A percentile compares a stretch with the other conserved stretches of the same genome.
These are phyloP conservation scores for Malurus alboscapulatus DNA, from an alignment of 2,113 vertebrate genomes.

Conservation along the genomic window DNA sequence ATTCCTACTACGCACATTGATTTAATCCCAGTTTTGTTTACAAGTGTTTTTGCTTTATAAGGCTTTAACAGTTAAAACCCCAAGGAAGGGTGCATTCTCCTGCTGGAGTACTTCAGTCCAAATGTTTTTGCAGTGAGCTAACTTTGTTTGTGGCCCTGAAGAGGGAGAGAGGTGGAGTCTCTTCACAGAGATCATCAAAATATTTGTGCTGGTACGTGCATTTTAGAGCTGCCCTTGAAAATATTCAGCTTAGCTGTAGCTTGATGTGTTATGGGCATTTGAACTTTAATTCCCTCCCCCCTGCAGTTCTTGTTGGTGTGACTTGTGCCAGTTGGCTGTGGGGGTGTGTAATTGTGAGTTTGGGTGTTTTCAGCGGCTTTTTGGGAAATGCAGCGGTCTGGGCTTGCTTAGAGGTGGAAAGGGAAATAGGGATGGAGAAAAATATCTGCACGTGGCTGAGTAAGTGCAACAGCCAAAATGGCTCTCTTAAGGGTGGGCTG, in stretches of 20 bases:
- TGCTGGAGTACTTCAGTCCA: conserved; percentile 15
- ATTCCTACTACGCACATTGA: not conserved
- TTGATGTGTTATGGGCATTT: conserved; percentile 1
- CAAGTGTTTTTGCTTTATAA: not conserved
- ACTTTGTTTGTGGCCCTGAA: conserved; percentile 42
- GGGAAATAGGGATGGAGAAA: not conserved
- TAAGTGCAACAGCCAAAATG: not conserved
- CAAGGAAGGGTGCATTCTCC: not conserved
- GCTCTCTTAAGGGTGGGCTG: not conserved
- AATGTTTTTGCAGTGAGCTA: conserved; percentile 60
- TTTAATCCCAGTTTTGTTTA: not conserved
- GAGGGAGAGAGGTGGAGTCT: conserved; percentile 46
- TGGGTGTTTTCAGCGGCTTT: not conserved
- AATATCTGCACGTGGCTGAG: not conserved
- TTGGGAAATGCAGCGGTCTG: not conserved
- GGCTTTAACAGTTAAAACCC: not conserved
- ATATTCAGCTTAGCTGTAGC: not conserved
- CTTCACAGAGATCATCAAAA: conserved; percentile 53
- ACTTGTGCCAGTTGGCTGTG: not conserved
- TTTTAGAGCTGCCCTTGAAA: conserved; percentile 44
- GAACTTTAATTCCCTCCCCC: not conserved
- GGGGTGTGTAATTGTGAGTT: not conserved
- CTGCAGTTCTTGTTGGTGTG: not conserved
- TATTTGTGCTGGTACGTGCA: not conserved
- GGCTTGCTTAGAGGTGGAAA: conserved; percentile 13